These are phyloP conservation scores for Anas capensis DNA, from an alignment of 2,797 vertebrate genomes.

Conservation along the genomic window DNA sequence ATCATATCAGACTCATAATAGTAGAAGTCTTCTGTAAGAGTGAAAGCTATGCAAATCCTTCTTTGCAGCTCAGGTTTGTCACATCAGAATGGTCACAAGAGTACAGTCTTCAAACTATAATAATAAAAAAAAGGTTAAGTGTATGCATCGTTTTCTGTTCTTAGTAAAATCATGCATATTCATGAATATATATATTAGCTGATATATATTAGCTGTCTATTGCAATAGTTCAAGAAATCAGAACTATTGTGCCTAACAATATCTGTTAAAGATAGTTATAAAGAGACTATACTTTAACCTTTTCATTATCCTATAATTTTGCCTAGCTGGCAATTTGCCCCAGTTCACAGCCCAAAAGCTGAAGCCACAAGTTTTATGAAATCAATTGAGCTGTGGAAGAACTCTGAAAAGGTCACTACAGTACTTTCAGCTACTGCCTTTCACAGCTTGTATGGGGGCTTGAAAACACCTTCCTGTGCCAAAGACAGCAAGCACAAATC, in stretches of 20 bases:
- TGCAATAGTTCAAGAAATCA: conserved; percentile 40
- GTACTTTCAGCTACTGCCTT: conserved; percentile 1
- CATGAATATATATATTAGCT: conserved; percentile 33
- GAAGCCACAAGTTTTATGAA: conserved; percentile 52
- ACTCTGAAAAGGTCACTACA: conserved; percentile 56
- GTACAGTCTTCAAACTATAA: conserved; percentile 29
- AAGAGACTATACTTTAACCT: conserved; percentile 65
- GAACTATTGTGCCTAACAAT: conserved; percentile 54
- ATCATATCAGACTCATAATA: conserved; percentile 29
- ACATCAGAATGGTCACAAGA: background rate
- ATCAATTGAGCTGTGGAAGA: conserved; percentile 28
- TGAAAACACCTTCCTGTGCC: background rate
- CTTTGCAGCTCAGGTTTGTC: conserved; percentile 40
- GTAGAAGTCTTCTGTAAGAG: conserved; percentile 9
- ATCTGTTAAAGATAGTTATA: conserved; percentile 52
- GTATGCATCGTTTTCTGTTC: conserved; percentile 24
- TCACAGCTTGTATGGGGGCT: background rate
- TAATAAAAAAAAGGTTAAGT: conserved; percentile 27
- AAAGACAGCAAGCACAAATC: background rate
- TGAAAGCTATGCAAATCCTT: conserved; percentile 44
- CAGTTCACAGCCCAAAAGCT: background rate
- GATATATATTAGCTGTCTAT: conserved; percentile 17
- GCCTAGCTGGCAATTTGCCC: background rate
- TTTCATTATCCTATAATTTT: conserved; percentile 64
- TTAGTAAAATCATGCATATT: conserved; percentile 48